Conservation (phyloP, 2,113 vertebrate species). For the Mesembrinibis cayennensis region DNA sequence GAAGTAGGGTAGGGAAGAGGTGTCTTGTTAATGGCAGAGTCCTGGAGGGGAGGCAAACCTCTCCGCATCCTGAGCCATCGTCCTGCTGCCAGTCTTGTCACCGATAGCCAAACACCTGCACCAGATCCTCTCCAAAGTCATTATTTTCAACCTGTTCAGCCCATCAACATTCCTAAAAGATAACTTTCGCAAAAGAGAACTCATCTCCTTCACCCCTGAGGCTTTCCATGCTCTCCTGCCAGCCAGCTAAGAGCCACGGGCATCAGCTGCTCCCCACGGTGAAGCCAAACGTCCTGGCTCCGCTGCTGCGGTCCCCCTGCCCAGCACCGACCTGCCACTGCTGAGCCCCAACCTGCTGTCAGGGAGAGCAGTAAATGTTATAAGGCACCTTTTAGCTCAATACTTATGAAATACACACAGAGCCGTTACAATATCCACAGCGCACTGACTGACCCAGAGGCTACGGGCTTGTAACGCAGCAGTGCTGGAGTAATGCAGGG, state of each 20-base stretch:
- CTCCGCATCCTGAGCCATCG: neutral
- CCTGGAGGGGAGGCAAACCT: neutral
- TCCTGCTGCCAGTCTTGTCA: neutral
- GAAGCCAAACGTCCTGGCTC: neutral
- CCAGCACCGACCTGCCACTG: rapidly evolving
- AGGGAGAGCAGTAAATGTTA: neutral
- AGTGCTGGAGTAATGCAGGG: neutral
- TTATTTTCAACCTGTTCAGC: neutral
- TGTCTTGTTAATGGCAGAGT: neutral
- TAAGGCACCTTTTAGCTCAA: slow-evolving; percentile 59
- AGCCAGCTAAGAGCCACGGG: neutral
- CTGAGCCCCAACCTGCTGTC: neutral
- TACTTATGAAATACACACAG: neutral
- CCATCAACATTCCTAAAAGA: neutral
- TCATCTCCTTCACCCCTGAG: neutral
- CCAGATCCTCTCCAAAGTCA: neutral
- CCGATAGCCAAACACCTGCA: neutral
- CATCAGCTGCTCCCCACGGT: neutral
- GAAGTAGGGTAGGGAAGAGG: neutral
- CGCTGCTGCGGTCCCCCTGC: neutral
- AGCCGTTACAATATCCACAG: rapidly evolving
- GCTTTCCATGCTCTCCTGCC: neutral
- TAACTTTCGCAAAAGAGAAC: neutral
- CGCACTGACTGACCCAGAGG: neutral
- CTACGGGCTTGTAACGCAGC: neutral